Conservation (phyloP, 2,888 invertebrate species). For the Cacoxenus indagator region DNA sequence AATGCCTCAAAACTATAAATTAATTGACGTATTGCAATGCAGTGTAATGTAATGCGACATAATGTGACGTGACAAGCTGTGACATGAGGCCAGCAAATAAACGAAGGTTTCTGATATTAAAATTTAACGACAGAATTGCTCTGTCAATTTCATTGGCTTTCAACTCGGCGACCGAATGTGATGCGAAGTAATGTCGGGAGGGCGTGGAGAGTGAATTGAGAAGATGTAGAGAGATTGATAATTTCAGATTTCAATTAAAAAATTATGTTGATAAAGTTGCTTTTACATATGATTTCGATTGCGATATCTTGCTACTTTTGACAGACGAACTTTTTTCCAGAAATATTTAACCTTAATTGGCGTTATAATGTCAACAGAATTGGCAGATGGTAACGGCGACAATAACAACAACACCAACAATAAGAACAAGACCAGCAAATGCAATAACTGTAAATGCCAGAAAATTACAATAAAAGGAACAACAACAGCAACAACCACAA, state of each 20-base stretch:
- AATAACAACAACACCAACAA: neutral
- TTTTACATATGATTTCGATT: neutral
- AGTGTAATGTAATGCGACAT: neutral
- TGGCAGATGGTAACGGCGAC: neutral
- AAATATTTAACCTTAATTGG: slow-evolving; percentile 15
- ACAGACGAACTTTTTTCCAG: slow-evolving; percentile 14
- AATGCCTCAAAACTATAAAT: slow-evolving; percentile 16
- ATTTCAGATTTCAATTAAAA: slow-evolving; percentile 22
- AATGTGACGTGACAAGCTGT: neutral
- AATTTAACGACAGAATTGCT: neutral
- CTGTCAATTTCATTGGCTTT: neutral
- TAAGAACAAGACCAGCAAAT: neutral
- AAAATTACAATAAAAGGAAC: neutral
- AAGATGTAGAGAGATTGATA: neutral
- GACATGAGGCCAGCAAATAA: neutral
- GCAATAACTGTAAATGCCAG: neutral
- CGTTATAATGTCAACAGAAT: slow-evolving; percentile 19
- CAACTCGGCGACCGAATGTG: neutral
- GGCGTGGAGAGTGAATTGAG: neutral
- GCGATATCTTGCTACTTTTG: neutral
- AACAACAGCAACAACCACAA: neutral
- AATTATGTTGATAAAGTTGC: slow-evolving; percentile 9
- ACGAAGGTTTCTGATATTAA: neutral
- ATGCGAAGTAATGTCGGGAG: neutral
- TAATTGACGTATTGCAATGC: neutral